These are phyloP conservation scores for Corythornis madagascariensis DNA, from an alignment of 2,113 vertebrate species.

Conservation along the genomic window DNA sequence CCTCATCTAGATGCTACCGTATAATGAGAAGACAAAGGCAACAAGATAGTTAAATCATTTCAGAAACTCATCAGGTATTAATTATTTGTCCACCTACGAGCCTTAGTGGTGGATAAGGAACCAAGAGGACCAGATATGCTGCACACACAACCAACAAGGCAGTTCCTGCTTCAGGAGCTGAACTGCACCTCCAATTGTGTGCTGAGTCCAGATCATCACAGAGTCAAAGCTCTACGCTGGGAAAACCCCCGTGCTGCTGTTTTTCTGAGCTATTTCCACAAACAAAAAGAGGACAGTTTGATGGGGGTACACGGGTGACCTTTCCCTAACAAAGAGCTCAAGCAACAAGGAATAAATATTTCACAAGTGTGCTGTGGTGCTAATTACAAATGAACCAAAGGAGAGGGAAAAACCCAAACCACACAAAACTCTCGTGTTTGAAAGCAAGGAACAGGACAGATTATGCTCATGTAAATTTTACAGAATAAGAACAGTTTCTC, in stretches of 20 bases:
- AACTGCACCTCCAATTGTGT: not conserved
- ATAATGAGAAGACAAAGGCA: slow-evolving; percentile 24
- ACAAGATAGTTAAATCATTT: not conserved
- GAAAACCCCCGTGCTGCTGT: not conserved
- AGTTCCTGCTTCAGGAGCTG: not conserved
- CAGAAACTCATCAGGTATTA: not conserved
- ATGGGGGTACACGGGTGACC: not conserved
- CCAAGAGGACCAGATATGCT: not conserved
- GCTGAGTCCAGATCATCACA: not conserved
- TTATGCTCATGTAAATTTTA: not conserved
- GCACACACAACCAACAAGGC: not conserved
- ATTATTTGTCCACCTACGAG: not conserved
- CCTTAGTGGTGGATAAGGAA: not conserved
- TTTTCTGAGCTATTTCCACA: not conserved
- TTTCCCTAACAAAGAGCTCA: not conserved
- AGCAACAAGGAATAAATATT: slow-evolving; percentile 12
- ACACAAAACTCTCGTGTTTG: not conserved
- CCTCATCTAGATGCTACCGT: slow-evolving; percentile 8
- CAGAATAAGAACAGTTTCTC: not conserved
- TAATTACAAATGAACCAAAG: not conserved
- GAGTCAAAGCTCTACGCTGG: not conserved
- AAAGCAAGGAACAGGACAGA: not conserved
- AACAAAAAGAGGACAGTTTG: not conserved
- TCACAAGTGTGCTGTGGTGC: not conserved
- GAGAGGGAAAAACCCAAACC: not conserved